Base-by-base conservation (phyloP, 92 coral and sea anemone species). In the Galaxea fascicularis region DNA sequence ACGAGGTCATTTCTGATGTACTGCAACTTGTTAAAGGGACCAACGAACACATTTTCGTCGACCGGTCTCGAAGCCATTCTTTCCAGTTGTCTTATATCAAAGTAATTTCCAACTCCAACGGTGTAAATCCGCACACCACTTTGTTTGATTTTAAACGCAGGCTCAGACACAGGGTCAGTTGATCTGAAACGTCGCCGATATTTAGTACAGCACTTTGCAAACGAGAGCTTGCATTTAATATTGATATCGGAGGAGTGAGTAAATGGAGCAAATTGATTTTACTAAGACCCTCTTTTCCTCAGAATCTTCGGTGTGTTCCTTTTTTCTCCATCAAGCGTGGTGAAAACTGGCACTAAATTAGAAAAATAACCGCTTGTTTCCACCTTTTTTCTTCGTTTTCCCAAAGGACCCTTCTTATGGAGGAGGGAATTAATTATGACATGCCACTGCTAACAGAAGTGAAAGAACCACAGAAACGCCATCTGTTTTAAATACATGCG, bases 61-160 rank as follows among this genome's bases (percentile, higher is more conserved):
- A 65, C 74, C 1, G 92, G 92, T 52, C 73, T 52, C 0, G 92
- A 89, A 25, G 89, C 89, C 80, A 89, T 85, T 20, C 22, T 31
- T 74, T 89, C 83, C 22, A 89, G 80, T 29, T 89, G 93, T 46
- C 67, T 77, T 59, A 89, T 85, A 20, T 54, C 67, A 58, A 81
- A 81, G 41, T 89, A 73, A 1, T 80, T 64, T 13, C 90, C 93
- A 58, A 89, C 89, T 25, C 93, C 90, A 15, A 89, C 84, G 16
- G 73, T 62, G 39, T 84, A 58, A 21, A 89, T 79, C 10, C 83
- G 56, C 4, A 89, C 89, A 15, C 90, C 87, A 28, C 52, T 25
- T 10, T 79, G 83, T 58, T 85, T 89, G 14, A 89, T 64, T 26
- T 26, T 66, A 44, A 63, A 68, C 64, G 93, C 81, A 78, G 93